Evolutionary conservation across 2,888 invertebrate species (phyloP).

Genomic region (Ceramica pisi): DNA sequence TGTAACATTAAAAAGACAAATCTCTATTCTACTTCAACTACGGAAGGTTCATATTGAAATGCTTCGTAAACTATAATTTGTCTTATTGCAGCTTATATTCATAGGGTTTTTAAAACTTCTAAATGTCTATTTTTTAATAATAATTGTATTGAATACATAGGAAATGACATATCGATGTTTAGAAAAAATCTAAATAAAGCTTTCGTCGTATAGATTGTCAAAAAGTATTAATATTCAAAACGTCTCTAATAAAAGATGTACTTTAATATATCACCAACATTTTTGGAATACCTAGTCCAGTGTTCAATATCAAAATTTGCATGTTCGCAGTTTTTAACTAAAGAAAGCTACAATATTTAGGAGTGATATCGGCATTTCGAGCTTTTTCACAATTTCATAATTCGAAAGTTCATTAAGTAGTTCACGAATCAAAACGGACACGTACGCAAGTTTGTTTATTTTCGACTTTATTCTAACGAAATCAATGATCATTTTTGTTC

Average conservation of each 20-base stretch:
- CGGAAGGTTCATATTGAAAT: constrained; percentile 16
- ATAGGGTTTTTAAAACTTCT: background rate
- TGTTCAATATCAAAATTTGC: background rate
- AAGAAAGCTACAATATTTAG: background rate
- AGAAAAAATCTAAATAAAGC: constrained; percentile 17
- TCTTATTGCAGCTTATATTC: constrained; percentile 8
- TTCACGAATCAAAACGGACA: background rate
- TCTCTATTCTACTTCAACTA: constrained; percentile 59
- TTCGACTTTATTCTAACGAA: background rate
- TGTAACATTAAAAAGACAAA: constrained; percentile 52
- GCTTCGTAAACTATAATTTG: background rate
- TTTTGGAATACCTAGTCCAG: background rate
- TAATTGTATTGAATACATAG: constrained; percentile 31
- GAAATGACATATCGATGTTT: constrained; percentile 61
- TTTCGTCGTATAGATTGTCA: constrained; percentile 15
- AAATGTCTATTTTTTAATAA: constrained; percentile 54
- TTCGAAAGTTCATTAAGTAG: background rate
- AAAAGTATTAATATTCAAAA: background rate
- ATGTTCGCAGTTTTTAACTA: constrained; percentile 5
- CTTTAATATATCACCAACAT: background rate
- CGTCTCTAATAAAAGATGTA: constrained; percentile 12
- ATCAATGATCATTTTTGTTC: background rate
- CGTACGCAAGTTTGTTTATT: background rate
- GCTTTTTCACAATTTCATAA: background rate
- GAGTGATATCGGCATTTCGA: background rate